Base-by-base conservation (phyloP, 2,888 invertebrate species). In the Amorpha juglandis region DNA sequence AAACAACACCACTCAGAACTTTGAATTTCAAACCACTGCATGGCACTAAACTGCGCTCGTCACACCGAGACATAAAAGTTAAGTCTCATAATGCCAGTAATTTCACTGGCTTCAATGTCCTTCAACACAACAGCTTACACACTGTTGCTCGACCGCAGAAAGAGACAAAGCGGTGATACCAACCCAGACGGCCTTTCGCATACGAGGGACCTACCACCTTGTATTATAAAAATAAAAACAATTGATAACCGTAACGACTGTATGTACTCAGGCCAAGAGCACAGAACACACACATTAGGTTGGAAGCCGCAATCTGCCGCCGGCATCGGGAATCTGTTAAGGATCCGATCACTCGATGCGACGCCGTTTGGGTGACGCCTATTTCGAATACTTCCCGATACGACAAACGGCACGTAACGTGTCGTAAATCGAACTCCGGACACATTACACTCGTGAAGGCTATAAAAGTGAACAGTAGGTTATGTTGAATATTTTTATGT, bases 341-440 rank as follows among this genome's bases (percentile, higher is more conserved):
- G 80, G 85, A 82, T 81, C 78, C 83, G 83, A 87, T 87, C 86
- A 84, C 78, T 84, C 82, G 81, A 80, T 77, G 77, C 80, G 80
- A 77, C 71, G 77, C 75, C 84, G 82, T 83, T 87, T 80, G 83
- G 80, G 78, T 76, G 78, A 86, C 88, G 87, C 88, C 88, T 77
- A 79, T 87, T 87, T 82, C 87, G 83, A 82, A 83, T 87, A 84
- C 87, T 79, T 77, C 80, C 75, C 79, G 79, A 82, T 83, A 84
- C 83, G 80, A 78, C 42, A 75, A 70, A 68, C 76, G 71, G 73
- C 73, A 69, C 68, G 74, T 78, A 76, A 78, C 76, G 78, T 76
- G 75, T 78, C 78, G 79, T 79, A 82, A 82, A 82, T 82, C 78
- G 83, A 83, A 78, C 75, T 71, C 68, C 75, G 76, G 82, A 83